A percentile compares a stretch with the other conserved stretches of the same genome.
Evolutionary conservation across 2,113 vertebrate species (phyloP).

Genomic region (Piaya cayana): DNA sequence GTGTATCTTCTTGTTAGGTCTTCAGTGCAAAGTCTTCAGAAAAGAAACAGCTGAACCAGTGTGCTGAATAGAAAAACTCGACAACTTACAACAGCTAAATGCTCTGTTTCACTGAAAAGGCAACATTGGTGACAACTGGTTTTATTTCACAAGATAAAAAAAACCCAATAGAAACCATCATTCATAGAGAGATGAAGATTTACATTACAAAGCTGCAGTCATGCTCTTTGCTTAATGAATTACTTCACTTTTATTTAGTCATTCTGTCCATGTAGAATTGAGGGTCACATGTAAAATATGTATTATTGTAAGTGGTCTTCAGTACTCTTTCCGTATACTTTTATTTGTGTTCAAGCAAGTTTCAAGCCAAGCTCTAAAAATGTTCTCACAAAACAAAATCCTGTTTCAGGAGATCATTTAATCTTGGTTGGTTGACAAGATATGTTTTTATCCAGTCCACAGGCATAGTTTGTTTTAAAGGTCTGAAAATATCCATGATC

Average conservation of each 20-base stretch:
- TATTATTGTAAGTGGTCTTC: background rate
- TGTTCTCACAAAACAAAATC: background rate
- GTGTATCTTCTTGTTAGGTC: constrained; percentile 3
- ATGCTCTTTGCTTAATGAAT: background rate
- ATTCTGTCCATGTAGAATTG: background rate
- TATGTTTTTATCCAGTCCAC: background rate
- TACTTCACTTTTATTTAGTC: background rate
- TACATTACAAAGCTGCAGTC: background rate
- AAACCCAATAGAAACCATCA: background rate
- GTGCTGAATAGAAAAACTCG: background rate
- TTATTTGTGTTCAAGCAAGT: background rate
- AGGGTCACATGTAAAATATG: background rate
- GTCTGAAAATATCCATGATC: background rate
- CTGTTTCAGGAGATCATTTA: background rate
- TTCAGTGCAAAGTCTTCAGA: background rate
- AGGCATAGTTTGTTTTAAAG: background rate
- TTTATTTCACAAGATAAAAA: constrained; percentile 1
- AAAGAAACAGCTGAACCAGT: background rate
- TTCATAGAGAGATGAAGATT: background rate
- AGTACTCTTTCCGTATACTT: background rate
- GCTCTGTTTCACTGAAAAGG: background rate
- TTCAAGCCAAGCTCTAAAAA: constrained; percentile 18
- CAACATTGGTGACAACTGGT: background rate
- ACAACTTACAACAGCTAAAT: background rate
- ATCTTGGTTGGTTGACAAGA: background rate